Evolutionary conservation across 2,888 invertebrate genomes (phyloP), one percentile per base, ranked within the genome.

Genomic region (Drosophila affinis): DNA sequence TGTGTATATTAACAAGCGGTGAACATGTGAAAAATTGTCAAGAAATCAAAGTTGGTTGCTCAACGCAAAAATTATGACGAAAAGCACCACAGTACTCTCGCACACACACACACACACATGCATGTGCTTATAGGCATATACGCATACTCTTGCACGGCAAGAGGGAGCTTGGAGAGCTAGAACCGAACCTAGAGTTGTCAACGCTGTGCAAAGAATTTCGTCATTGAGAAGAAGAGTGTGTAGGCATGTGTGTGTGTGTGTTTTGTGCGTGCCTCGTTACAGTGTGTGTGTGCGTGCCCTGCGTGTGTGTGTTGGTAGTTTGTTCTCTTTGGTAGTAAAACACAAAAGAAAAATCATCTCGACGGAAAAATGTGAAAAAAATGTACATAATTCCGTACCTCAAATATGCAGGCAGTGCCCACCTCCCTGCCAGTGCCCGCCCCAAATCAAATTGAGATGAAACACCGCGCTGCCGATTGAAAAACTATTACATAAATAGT

Each of bases 171-270:
- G 70, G 70, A 56, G 70, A 63, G 72, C 71, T 72, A 72, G 71
- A 83, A 88, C 81, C 80, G 81, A 77, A 88, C 79, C 80, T 83
- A 83, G 83, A 83, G 87, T 87, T 87, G 84, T 87, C 88, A 87
- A 84, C 85, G 72, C 60, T 85, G 56, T 76, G 79, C 84, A 73
- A 89, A 75, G 78, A 90, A 87, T 90, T 90, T 90, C 90, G 91
- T 90, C 90, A 90, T 89, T 90, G 90, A 87, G 74, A 62, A 44
- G 27, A 70, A 72, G 70, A 57, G 62, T 72, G 32, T 70, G 48
- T 62, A 7, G 9, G 29, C 29, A 29, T 29, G 62, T 69, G 62
- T 67, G 51, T 27, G 52, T 77, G 72, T 70, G 71, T 79, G 75
- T 69, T 77, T 76, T 69, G 77, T 82, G 82, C 77, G 76, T 81